Conservation (phyloP, 1,140 invertebrate species). For the Scaptomyza pallida region DNA sequence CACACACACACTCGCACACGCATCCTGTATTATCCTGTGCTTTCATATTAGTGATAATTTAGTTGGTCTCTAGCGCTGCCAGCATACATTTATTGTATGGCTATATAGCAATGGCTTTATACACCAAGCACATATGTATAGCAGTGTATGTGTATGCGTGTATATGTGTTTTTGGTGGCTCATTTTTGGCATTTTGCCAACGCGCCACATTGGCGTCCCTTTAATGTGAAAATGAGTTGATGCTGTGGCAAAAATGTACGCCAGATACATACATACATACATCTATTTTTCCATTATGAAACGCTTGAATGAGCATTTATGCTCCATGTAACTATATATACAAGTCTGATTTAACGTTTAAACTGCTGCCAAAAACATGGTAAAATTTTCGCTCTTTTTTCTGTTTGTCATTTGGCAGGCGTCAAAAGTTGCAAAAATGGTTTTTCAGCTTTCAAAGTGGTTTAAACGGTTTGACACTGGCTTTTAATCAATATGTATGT, state of each 20-base stretch:
- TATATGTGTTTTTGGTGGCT: constrained; percentile 25
- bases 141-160: background rate
- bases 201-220: constrained; percentile 77
- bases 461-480: constrained; percentile 15
- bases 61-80: constrained; percentile 76
- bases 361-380: constrained; percentile 35
- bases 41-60: constrained; percentile 79
- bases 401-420: constrained; percentile 9
- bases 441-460: constrained; percentile 10
- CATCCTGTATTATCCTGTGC: constrained; percentile 32
- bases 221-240: constrained; percentile 81
- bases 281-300: constrained; percentile 66
- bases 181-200: constrained; percentile 79
- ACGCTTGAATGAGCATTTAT: constrained; percentile 76
- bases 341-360: constrained; percentile 47
- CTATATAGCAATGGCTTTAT: constrained; percentile 65
- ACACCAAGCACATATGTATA: constrained; percentile 24
- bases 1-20: constrained; percentile 14
- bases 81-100: constrained; percentile 68
- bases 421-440: constrained; percentile 14
- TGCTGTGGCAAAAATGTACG: constrained; percentile 62
- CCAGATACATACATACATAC: constrained; percentile 25
- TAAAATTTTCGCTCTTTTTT: constrained; percentile 17
- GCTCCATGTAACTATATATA: constrained; percentile 18
- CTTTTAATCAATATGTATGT: too few relatives aligned